Base-by-base conservation (phyloP, 2,797 vertebrate genomes). In the Dipus sagitta region DNA sequence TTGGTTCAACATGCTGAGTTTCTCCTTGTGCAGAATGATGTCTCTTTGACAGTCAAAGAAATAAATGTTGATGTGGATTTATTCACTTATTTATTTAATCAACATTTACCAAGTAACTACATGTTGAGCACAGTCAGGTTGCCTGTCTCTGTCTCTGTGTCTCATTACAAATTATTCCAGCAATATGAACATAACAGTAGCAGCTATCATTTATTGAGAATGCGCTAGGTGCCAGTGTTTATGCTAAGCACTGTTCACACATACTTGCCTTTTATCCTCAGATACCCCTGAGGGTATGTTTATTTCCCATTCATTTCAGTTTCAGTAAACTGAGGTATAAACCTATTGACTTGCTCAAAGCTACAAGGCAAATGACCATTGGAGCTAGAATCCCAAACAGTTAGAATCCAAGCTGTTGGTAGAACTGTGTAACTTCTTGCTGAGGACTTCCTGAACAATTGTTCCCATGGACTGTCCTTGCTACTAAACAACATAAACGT, bases 161-260 rank as follows among this genome's bases (percentile, higher is more conserved):
- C 2, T 76, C 60, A 82, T 6, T 74, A 67, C 54, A 15, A 65
- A 47, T 79, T 71, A 47, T 21, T 84, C 18, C 90, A 28, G 32
- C 75, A 8, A 70, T 21, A 75, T 28, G 20, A 68, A 75, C 18
- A 71, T 70, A 74, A 62, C 32, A 58, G 30, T 72, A 72, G 34
- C 34, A 93, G 65, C 42, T 54, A 32, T 23, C 62, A 18, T 88
- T 88, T 92, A 64, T 13, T 70, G 38, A 92, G 42, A n/a, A 32
- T 58, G 70, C 38, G 32, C 60, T 79, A 70, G 20, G 15, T 60
- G 32, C 20, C 38, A 54, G 26, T 67, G 72, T 68, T 17, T 79
- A 15, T 28, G 21, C 34, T 86, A 78, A 89, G 52, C 1, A 68
- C 64, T 81, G 75, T 91, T 77, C 28, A 72, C 54, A 47, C 0